A percentile compares a stretch with the other conserved stretches of the same genome.
Evolutionary conservation across 2,113 vertebrate genomes (phyloP).

Genomic region (Neolamprologus hecqui): DNA sequence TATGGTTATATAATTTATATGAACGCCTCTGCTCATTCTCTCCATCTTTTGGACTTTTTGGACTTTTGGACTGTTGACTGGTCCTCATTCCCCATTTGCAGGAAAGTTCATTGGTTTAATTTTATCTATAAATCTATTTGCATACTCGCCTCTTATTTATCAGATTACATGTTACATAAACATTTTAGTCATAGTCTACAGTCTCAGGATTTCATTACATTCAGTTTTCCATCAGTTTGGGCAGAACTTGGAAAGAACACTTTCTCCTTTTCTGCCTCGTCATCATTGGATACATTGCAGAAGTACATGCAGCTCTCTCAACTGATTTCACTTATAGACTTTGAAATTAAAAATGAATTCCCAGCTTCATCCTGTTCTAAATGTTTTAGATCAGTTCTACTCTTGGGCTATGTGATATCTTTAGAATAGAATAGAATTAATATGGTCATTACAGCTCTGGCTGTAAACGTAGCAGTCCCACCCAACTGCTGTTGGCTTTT

Average conservation of each 20-base stretch:
- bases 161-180: background rate
- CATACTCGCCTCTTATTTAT: background rate
- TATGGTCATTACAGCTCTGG: background rate
- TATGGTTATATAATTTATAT: background rate
- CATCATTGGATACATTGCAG: fast-evolving
- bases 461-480: fast-evolving
- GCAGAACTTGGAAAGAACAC: background rate
- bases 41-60: background rate
- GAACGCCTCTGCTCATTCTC: background rate
- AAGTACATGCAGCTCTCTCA: background rate
- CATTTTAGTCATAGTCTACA: background rate
- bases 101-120: background rate
- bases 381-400: background rate
- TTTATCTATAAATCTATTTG: background rate
- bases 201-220: background rate
- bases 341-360: background rate
- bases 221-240: background rate
- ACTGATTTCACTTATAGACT: background rate
- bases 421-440: background rate
- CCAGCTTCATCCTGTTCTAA: background rate
- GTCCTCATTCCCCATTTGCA: background rate
- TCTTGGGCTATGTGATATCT: fast-evolving
- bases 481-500: background rate
- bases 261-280: background rate
- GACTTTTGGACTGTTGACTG: fast-evolving